These are phyloP conservation scores for Diarsia dahlii DNA, from an alignment of 2,888 invertebrate species.

Conservation along the genomic window DNA sequence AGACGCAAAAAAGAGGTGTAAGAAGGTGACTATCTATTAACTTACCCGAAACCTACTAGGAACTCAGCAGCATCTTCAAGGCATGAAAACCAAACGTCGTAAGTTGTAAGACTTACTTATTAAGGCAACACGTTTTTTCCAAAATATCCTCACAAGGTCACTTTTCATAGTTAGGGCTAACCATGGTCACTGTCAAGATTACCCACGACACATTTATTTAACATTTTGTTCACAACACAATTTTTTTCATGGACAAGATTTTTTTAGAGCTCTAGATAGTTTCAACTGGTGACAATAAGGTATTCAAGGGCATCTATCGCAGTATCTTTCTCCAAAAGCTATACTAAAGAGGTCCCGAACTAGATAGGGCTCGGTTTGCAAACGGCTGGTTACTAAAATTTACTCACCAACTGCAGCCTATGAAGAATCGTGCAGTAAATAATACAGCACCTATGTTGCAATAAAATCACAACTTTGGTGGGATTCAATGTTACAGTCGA, in stretches of 20 bases:
- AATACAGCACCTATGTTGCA: conserved; percentile 34
- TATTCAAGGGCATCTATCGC: neutral
- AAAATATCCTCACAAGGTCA: conserved; percentile 2
- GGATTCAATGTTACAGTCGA: conserved; percentile 12
- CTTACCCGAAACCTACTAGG: neutral
- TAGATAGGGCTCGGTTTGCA: neutral
- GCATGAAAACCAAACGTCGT: too few relatives aligned
- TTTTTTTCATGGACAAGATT: neutral
- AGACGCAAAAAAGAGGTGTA: neutral
- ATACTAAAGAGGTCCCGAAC: neutral
- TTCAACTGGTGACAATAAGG: too few relatives aligned
- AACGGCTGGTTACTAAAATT: conserved; percentile 27
- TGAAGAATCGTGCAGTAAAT: conserved; percentile 22
- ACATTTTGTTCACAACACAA: neutral
- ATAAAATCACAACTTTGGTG: conserved; percentile 54
- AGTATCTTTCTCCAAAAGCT: neutral
- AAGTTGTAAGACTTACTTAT: neutral
- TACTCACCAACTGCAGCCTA: conserved; percentile 1
- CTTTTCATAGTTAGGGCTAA: neutral
- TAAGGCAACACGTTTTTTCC: neutral
- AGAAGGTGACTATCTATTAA: neutral
- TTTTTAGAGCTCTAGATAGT: neutral
- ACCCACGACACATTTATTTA: neutral
- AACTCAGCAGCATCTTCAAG: neutral
- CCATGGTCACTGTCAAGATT: too few relatives aligned